Conservation (phyloP, 2,113 vertebrate genomes). For the Uropsilus gracilis region DNA sequence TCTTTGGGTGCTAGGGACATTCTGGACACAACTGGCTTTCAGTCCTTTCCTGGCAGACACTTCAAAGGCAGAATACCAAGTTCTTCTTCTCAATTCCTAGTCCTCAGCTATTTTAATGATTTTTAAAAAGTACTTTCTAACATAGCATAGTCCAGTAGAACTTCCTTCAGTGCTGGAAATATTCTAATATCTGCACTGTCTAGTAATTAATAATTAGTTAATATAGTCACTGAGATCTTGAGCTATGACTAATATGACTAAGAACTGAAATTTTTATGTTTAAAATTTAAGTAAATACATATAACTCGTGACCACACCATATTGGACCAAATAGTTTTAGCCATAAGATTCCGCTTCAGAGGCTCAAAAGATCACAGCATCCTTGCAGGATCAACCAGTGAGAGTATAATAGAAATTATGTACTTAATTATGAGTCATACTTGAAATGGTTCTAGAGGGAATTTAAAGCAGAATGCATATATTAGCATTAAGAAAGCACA, state of each 20-base stretch:
- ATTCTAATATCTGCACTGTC: background rate
- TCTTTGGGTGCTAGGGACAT: background rate
- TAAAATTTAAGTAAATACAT: background rate
- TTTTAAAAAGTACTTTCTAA: background rate
- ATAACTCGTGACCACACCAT: background rate
- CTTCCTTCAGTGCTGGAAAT: background rate
- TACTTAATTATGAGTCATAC: conserved; percentile 22
- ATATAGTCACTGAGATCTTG: background rate
- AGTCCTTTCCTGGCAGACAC: background rate
- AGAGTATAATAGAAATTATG: background rate
- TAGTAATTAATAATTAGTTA: background rate
- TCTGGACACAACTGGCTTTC: background rate
- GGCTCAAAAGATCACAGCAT: background rate
- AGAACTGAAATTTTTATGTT: background rate
- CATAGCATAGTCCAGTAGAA: background rate
- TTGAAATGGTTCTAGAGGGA: background rate
- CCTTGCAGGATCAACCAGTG: background rate
- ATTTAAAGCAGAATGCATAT: background rate
- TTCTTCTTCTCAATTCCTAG: background rate
- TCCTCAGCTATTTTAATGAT: background rate
- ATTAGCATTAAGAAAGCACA: background rate
- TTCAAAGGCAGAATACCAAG: background rate
- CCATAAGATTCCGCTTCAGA: background rate
- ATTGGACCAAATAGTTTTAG: background rate
- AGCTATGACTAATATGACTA: background rate